These are phyloP conservation scores for Dioctria linearis DNA, from an alignment of 2,888 invertebrate species.

Conservation along the genomic window DNA sequence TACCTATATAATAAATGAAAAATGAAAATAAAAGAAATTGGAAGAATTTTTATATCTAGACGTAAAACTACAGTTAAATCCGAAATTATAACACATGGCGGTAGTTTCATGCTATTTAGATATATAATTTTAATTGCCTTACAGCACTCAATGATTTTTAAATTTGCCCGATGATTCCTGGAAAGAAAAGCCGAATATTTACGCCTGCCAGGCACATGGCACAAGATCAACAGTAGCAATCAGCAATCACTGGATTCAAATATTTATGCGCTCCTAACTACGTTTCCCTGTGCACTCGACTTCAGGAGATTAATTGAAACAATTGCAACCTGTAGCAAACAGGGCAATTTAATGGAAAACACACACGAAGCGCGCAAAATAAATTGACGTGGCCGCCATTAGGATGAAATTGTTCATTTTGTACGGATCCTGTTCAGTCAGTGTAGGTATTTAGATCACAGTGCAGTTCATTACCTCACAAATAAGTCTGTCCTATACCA, in stretches of 20 bases:
- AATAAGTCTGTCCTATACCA: conserved; percentile 19
- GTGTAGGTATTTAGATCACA: background rate
- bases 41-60: too few relatives aligned
- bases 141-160: too few relatives aligned
- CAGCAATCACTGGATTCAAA: conserved; percentile 30
- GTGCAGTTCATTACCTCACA: conserved; percentile 44
- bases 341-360: conserved; percentile 7
- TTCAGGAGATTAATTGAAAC: conserved; percentile 42
- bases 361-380: conserved; percentile 49
- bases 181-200: too few relatives aligned
- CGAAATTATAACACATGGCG: too few relatives aligned
- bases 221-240: conserved; percentile 29
- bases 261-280: conserved; percentile 31
- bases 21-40: too few relatives aligned
- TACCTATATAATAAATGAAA: too few relatives aligned
- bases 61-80: too few relatives aligned
- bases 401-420: conserved; percentile 20
- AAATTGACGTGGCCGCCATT: conserved; percentile 42
- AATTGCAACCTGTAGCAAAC: conserved; percentile 29
- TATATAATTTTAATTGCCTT: too few relatives aligned
- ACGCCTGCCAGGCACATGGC: background rate
- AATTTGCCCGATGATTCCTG: too few relatives aligned
- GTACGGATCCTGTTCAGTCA: conserved; percentile 14
- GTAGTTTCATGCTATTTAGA: too few relatives aligned
- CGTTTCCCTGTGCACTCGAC: conserved; percentile 26